These are phyloP conservation scores for Ictidomys tridecemlineatus DNA, from an alignment of 2,113 vertebrate species.

Conservation along the genomic window DNA sequence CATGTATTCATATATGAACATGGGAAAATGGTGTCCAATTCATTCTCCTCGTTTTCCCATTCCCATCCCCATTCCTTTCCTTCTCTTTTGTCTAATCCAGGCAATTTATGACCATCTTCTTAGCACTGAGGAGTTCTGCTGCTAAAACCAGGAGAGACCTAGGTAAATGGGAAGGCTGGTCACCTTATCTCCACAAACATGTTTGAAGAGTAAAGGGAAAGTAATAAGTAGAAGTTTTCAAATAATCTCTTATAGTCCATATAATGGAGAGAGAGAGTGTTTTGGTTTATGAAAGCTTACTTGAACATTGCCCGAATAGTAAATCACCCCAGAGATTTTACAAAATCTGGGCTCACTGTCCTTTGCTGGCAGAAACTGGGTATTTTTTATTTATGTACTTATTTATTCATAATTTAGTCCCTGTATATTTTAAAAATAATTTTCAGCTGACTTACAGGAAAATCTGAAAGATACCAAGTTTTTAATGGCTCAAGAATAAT, in stretches of 20 bases:
- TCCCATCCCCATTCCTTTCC: no score
- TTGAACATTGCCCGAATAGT: constrained; percentile 8
- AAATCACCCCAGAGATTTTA: neutral
- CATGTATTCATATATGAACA: no score
- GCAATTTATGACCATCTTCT: neutral
- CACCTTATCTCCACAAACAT: neutral
- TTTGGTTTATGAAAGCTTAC: constrained; percentile 7
- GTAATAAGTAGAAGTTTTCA: neutral
- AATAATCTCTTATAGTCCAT: neutral
- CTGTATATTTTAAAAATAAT: constrained; percentile 4
- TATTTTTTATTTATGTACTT: constrained; percentile 55
- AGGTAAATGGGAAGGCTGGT: neutral
- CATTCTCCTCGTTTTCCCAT: no score
- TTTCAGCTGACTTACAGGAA: constrained; percentile 32
- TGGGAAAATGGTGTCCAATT: no score
- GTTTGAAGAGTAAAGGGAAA: neutral
- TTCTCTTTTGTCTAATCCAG: no score
- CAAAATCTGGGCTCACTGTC: constrained; percentile 30
- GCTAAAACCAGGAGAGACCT: neutral
- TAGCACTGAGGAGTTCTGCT: neutral
- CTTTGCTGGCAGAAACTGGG: constrained; percentile 34
- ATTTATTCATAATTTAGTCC: constrained; percentile 70
- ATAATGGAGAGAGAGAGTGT: neutral
- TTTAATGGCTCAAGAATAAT: neutral
- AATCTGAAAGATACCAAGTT: neutral